Evolutionary conservation across 2,888 invertebrate genomes (phyloP), one percentile per base, ranked within the genome.

Genomic region (Hanleya hanleyi): DNA sequence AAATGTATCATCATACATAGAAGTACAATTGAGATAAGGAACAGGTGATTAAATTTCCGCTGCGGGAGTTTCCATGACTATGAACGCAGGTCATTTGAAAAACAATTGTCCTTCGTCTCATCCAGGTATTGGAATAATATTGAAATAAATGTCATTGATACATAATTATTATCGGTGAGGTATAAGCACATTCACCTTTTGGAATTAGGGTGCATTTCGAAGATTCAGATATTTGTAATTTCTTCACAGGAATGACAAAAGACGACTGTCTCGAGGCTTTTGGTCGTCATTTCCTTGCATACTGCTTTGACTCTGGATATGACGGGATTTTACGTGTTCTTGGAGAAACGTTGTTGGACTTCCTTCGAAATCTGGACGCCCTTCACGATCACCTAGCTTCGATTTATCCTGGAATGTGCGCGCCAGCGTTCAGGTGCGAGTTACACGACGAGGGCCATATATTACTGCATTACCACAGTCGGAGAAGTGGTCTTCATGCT

Each of bases 341-440:
- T 2, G 97, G 97, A 62, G 97, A 97, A 7, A 97, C 96, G 18
- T 96, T 97, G 0, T 92, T 96, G 77, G 97, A 97, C 91, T 98
- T 98, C 91, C 92, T 98, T 79, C 91, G 98, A 96, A 97, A 97
- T 91, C 92, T 98, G 87, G 98, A 98, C 89, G 97, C 97, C 12
- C 92, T 98, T 4, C 97, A 98, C 87, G 97, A 97, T 88, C 97
- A 97, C 89, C 92, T 97, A 87, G 96, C 68, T 1, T 41, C 68
- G 32, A 49, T 96, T 71, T 97, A 97, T 1, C 97, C 97, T 0
- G 97, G 97, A 26, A 77, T 77, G 77, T 87, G 41, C 73, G 82
- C 70, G 80, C 98, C 98, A 0, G 97, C 97, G 0, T 98, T 98
- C 92, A 93, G 97, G 22, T 98, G 97, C 90, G 32, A 32, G n/a